These are phyloP conservation scores for Fragum whitleyi DNA, from an alignment of 2,888 invertebrate species.

Conservation along the genomic window DNA sequence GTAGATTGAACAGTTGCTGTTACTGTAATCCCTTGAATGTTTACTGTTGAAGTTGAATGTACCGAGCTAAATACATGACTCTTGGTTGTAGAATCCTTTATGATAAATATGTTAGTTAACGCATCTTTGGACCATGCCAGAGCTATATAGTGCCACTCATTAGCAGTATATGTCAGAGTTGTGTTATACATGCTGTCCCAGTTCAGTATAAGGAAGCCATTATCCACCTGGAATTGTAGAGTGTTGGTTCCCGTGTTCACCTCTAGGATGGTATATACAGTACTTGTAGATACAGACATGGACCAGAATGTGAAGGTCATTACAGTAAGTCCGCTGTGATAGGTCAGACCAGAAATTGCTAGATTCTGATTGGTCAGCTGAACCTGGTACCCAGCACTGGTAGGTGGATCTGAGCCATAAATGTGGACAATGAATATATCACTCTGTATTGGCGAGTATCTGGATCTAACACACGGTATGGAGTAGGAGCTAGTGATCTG, in stretches of 20 bases:
- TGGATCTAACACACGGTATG: conserved; percentile 51
- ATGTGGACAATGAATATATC: conserved; percentile 45
- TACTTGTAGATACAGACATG: conserved; percentile 28
- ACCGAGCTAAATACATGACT: conserved; percentile 13
- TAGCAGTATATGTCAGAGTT: conserved; percentile 26
- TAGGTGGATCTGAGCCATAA: conserved; percentile 48
- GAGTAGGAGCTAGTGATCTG: conserved; percentile 53
- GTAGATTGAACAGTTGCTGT: conserved; percentile 11
- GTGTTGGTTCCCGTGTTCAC: conserved; percentile 38
- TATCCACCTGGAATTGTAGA: conserved; percentile 45
- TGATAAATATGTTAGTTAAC: conserved; percentile 40
- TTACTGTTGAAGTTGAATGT: conserved; percentile 7
- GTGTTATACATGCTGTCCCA: conserved; percentile 54
- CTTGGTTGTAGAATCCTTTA: conserved; percentile 34
- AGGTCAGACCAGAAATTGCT: conserved; percentile 39
- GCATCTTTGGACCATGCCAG: conserved; percentile 55
- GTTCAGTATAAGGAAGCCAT: conserved; percentile 36
- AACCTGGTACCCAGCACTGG: conserved; percentile 65
- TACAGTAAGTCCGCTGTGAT: conserved; percentile 33
- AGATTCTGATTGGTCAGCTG: conserved; percentile 53
- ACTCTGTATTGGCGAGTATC: conserved; percentile 34
- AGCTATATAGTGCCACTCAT: conserved; percentile 52
- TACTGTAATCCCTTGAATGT: conserved; percentile 21
- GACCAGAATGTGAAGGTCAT: conserved; percentile 52
- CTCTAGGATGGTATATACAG: conserved; percentile 28